Base-by-base conservation (phyloP, 2,113 vertebrate genomes). In the Hydrolagus affinis region DNA sequence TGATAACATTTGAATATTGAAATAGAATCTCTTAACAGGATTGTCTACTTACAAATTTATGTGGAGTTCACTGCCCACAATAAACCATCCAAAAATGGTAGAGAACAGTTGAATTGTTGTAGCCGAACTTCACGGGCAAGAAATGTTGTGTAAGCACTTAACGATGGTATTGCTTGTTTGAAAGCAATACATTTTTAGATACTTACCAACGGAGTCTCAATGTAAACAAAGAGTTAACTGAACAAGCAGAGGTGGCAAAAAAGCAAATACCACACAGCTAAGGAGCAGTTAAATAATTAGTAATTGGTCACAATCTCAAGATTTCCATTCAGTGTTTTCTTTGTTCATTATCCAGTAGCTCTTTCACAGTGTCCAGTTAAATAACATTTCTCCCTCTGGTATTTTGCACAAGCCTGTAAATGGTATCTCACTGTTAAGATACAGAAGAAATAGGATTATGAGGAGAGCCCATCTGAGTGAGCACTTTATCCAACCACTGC, bases 401-500 rank as follows among this genome's bases (percentile, higher is more conserved):
- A 17, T 83, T 83, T 80, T 83, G 25, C 78, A 83, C 25, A 83
- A 10, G 60, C 70, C 78, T 83, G 57, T 66, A 66, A 28, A 83
- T 83, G 25, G 32, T 83, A 68, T 90, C 72, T 92, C 90, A 90
- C 92, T 90, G 96, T 96, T 98, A 98, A 90, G 97, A 99, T 92
- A 99, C 97, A 85, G 97, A 99, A 86, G 97, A 98, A 89, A 98
- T 98, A 86, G 97, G 97, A 90, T 98, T 98, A 86, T 97, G 95
- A 87, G 97, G 97, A 8, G 97, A 98, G 86, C 97, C 97, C 96
- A 98, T 99, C 90, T 98, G 97, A 89, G 97, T 99, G 80, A 99
- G 94, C 92, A 99, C 97, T 94, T 99, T 98, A 94, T 99, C 97
- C 92, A 99, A 92, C 97, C 97, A 99, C 89, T 99, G 97, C 56